Evolutionary conservation across 2,888 invertebrate species (phyloP).

Genomic region (Philopedon plagiatum): DNA sequence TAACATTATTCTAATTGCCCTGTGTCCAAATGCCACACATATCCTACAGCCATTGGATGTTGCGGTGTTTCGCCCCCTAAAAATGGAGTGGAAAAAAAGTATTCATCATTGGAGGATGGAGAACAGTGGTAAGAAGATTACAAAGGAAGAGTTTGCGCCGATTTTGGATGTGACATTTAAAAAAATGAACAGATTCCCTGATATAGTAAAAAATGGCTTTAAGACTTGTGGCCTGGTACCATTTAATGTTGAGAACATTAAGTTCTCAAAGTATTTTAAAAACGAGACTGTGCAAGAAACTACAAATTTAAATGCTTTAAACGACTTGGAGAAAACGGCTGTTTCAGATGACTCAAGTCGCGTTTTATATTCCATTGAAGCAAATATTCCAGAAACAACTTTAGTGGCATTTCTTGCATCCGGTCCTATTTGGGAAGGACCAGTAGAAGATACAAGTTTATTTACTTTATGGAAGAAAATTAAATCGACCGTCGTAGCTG

Average conservation of each 20-base stretch:
- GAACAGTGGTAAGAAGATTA: not conserved
- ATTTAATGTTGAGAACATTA: conserved; percentile 33
- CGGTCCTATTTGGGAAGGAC: conserved; percentile 7
- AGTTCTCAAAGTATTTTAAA: conserved; percentile 36
- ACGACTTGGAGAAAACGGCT: too few species aligned
- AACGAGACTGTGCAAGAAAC: not conserved
- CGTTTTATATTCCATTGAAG: not conserved
- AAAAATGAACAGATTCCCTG: conserved; percentile 29
- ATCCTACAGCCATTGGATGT: too few species aligned
- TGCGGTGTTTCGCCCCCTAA: conserved; percentile 37
- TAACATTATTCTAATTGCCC: too few species aligned
- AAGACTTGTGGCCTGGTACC: conserved; percentile 36
- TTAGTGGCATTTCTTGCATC: conserved; percentile 7
- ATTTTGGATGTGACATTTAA: not conserved
- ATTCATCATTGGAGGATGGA: too few species aligned
- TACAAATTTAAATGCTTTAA: not conserved
- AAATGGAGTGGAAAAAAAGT: too few species aligned
- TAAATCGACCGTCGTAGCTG: not conserved
- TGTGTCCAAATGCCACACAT: conserved; percentile 49
- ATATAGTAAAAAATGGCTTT: conserved; percentile 33
- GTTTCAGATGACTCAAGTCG: not conserved
- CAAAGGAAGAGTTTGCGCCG: not conserved
- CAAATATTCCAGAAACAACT: conserved; percentile 11
- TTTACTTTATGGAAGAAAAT: conserved; percentile 26
- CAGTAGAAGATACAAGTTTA: conserved; percentile 21